Conservation (phyloP, 2,797 vertebrate genomes). For the Pyrocephalus nanus region DNA sequence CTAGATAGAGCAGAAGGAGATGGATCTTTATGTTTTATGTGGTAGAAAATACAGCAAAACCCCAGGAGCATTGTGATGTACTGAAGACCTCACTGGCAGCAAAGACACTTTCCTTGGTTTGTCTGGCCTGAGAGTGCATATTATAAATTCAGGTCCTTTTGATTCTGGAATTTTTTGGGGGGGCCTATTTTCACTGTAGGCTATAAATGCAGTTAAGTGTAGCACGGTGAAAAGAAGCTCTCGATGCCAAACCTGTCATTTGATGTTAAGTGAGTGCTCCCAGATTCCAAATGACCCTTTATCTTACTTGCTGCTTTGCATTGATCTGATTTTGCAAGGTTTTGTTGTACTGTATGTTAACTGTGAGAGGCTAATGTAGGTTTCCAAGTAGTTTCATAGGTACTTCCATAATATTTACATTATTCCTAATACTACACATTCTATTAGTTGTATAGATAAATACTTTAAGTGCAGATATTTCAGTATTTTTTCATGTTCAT, state of each 20-base stretch:
- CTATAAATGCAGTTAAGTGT: constrained; percentile 67
- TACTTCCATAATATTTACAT: constrained; percentile 2
- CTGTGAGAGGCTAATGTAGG: constrained; percentile 66
- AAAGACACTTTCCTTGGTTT: not conserved
- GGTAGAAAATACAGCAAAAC: constrained; percentile 67
- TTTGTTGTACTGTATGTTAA: constrained; percentile 72
- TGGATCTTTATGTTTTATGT: not conserved
- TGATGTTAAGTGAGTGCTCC: constrained; percentile 70
- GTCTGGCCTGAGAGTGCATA: constrained; percentile 10
- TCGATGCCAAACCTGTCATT: constrained; percentile 27
- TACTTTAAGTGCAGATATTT: not conserved
- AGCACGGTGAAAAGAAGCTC: constrained; percentile 72
- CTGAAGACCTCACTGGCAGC: not conserved
- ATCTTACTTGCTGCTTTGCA: constrained; percentile 72
- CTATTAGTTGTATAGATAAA: not conserved
- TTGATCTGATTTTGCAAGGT: constrained; percentile 71
- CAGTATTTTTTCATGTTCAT: not conserved
- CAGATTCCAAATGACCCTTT: constrained; percentile 85
- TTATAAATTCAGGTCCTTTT: constrained; percentile 15
- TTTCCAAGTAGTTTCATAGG: constrained; percentile 34
- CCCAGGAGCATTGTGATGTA: constrained; percentile 76
- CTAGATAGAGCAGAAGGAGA: not conserved
- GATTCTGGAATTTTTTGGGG: not conserved
- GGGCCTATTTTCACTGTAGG: constrained; percentile 13
- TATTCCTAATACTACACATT: not conserved